Percentiles rank a stretch among this genome's conserved stretches.
phyloP scores from a whole-genome alignment of 2,113 vertebrate species.

The Takifugu flavidus region DNA sequence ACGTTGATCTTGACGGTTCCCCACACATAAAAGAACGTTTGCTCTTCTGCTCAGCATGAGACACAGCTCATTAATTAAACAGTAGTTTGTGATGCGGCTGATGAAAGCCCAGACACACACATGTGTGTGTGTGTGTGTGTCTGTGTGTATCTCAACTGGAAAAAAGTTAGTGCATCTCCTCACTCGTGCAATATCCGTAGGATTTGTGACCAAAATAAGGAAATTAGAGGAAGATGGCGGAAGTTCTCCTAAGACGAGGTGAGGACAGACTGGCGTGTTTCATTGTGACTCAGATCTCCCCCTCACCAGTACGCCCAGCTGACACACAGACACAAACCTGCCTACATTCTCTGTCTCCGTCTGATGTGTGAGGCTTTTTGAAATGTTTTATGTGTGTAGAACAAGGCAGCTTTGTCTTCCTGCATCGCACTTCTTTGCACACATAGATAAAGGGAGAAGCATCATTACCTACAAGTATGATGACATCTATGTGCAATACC shows the following conservation, averaged over 20 bases:
- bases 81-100: no score
- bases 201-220: background rate
- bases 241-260: conserved; percentile 5
- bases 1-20: no score
- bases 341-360: conserved; percentile 12
- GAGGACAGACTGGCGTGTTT: background rate
- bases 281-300: conserved; percentile 25
- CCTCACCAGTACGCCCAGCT: background rate
- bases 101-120: no score
- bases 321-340: background rate
- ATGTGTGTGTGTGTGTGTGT: no score
- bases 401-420: conserved; percentile 28
- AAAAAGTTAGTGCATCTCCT: no score
- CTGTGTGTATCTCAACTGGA: no score
- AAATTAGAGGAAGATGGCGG: background rate
- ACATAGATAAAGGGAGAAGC: conserved; percentile 31
- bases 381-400: conserved; percentile 36
- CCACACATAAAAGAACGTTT: no score
- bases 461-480: conserved; percentile 55
- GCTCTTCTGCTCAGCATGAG: no score
- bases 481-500: conserved; percentile 52
- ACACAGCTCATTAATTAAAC: no score
- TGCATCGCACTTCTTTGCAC: conserved; percentile 8
- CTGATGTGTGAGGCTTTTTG: conserved; percentile 13
- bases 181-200: background rate